These are phyloP conservation scores for Gracilinanus agilis DNA, from an alignment of 2,113 vertebrate genomes.

Conservation along the genomic window DNA sequence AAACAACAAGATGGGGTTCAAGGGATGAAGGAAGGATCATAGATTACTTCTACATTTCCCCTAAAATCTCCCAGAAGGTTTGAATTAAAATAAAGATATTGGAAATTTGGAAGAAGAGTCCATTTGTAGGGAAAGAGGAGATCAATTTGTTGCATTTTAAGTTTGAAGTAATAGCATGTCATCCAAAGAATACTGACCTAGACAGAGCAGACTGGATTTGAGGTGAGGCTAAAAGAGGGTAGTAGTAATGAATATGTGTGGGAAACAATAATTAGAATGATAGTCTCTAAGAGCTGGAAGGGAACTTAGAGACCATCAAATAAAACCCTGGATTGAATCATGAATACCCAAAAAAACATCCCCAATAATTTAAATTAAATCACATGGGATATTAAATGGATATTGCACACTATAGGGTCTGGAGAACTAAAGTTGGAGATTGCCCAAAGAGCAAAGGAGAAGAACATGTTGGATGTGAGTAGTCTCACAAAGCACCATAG, in stretches of 20 bases:
- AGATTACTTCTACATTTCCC: background rate
- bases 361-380: background rate
- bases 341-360: background rate
- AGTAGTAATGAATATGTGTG: background rate
- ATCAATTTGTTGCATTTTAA: background rate
- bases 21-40: background rate
- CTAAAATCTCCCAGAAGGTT: background rate
- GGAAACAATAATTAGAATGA: background rate
- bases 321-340: background rate
- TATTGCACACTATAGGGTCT: background rate
- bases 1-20: background rate
- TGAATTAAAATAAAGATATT: background rate
- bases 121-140: background rate
- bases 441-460: background rate
- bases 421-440: background rate
- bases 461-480: background rate
- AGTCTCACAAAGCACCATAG: background rate
- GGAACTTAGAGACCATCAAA: background rate
- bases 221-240: background rate
- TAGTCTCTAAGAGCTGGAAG: background rate
- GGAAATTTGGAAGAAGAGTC: background rate
- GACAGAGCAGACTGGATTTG: background rate
- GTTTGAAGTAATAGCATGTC: background rate
- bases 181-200: background rate
- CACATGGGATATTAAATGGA: background rate